These are phyloP conservation scores for Phyllopteryx taeniolatus DNA, from an alignment of 2,113 vertebrate species.

Conservation along the genomic window DNA sequence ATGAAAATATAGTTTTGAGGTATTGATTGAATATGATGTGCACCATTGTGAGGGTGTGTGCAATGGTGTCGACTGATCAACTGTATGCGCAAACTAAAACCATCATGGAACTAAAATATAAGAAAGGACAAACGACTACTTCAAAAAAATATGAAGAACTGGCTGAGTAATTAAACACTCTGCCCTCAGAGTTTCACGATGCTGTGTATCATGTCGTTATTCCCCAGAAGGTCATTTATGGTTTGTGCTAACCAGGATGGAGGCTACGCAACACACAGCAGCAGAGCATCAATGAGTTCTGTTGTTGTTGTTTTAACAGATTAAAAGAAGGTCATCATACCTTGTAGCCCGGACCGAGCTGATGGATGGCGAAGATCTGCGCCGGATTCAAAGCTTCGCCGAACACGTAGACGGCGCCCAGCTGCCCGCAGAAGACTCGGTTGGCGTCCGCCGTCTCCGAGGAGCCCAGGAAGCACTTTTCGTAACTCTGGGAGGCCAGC, in stretches of 20 bases:
- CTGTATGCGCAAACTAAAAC: background rate
- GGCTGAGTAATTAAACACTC: background rate
- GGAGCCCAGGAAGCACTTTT: slow-evolving; percentile 98
- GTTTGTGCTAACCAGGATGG: slow-evolving; percentile 44
- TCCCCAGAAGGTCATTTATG: slow-evolving; percentile 54
- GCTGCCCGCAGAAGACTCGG: slow-evolving; percentile 93
- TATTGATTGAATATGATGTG: no score
- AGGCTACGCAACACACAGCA: slow-evolving; percentile 22
- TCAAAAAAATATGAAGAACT: no score
- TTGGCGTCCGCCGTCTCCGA: slow-evolving; percentile 97
- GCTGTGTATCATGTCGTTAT: slow-evolving; percentile 32
- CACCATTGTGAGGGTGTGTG: no score
- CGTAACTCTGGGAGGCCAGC: slow-evolving; percentile 82
- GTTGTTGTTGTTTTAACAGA: slow-evolving; percentile 39
- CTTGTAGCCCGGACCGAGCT: slow-evolving; percentile 95
- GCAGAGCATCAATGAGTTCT: slow-evolving; percentile 2
- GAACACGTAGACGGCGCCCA: slow-evolving; percentile 94
- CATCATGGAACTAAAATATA: background rate
- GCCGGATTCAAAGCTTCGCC: slow-evolving; percentile 94
- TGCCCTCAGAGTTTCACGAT: background rate
- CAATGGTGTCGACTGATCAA: no score
- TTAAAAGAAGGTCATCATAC: slow-evolving; percentile 70
- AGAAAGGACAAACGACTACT: background rate
- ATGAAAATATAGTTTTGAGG: no score
- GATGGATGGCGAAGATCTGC: slow-evolving; percentile 98